Evolutionary conservation across 2,113 vertebrate species (phyloP).

Genomic region (Dipodomys ordii): DNA sequence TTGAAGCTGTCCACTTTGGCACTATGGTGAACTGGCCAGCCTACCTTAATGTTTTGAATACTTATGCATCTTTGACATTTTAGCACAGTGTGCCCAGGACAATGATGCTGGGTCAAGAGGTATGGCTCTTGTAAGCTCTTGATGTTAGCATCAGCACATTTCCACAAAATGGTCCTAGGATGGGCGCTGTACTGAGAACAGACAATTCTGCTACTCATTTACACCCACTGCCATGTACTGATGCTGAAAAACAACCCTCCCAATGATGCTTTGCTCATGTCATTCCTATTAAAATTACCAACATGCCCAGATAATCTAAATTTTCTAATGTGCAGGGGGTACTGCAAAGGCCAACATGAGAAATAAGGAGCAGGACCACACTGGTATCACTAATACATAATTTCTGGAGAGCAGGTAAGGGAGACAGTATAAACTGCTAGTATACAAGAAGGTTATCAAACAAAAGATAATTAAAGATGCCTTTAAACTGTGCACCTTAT

Average conservation of each 20-base stretch:
- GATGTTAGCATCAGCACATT: accelerated
- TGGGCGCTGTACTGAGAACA: background rate
- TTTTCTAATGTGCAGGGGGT: background rate
- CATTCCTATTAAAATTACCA: background rate
- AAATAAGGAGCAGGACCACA: no score
- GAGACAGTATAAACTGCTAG: background rate
- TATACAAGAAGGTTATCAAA: background rate
- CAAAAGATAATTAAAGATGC: background rate
- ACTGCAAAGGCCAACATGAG: background rate
- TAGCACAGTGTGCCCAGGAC: background rate
- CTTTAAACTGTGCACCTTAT: constrained; percentile 4
- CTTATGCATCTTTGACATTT: background rate
- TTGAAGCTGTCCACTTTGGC: background rate
- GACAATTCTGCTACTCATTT: no score
- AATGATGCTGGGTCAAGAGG: background rate
- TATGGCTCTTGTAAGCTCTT: no score
- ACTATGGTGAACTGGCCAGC: background rate
- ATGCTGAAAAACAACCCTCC: background rate
- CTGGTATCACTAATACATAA: background rate
- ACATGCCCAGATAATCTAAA: background rate
- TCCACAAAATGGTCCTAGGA: background rate
- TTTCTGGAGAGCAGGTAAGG: no score
- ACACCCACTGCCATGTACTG: background rate
- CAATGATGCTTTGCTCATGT: background rate
- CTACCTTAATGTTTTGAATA: background rate